These are phyloP conservation scores for Ephialtes manifestator DNA, from an alignment of 2,888 invertebrate genomes.

Conservation along the genomic window DNA sequence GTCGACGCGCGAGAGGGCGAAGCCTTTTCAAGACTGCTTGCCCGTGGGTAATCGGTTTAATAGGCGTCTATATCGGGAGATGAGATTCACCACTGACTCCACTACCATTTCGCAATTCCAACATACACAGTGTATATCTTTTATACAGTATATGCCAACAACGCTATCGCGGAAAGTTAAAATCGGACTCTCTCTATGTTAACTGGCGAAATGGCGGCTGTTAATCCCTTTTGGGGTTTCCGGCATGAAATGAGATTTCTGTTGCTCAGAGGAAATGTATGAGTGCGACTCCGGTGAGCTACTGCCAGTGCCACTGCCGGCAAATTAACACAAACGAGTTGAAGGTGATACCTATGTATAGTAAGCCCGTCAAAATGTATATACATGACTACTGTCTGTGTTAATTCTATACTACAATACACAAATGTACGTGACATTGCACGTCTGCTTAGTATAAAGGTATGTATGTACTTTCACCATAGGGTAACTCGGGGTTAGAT, in stretches of 20 bases:
- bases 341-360: slow-evolving; percentile 24
- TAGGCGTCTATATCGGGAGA: slow-evolving; percentile 75
- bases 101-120: slow-evolving; percentile 54
- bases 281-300: slow-evolving; percentile 73
- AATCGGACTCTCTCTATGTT: slow-evolving; percentile 76
- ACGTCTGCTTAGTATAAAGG: slow-evolving; percentile 13
- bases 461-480: neutral
- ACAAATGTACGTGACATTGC: slow-evolving; percentile 1
- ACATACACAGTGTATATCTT: slow-evolving; percentile 16
- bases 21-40: slow-evolving; percentile 78
- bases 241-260: slow-evolving; percentile 84
- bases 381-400: slow-evolving; percentile 19
- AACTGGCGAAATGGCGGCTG: slow-evolving; percentile 80
- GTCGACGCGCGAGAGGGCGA: slow-evolving; percentile 62
- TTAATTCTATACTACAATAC: slow-evolving; percentile 13
- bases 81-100: slow-evolving; percentile 59
- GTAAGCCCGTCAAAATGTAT: neutral
- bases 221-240: slow-evolving; percentile 84
- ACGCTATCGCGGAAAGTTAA: slow-evolving; percentile 81
- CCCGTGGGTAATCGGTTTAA: slow-evolving; percentile 84
- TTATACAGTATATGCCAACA: slow-evolving; percentile 47
- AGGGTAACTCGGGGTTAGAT: slow-evolving; percentile 7
- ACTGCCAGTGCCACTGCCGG: slow-evolving; percentile 56
- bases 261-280: slow-evolving; percentile 76
- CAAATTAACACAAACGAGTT: slow-evolving; percentile 27